These are phyloP conservation scores for Sciaenops ocellatus DNA, from an alignment of 2,797 vertebrate species.

Conservation along the genomic window DNA sequence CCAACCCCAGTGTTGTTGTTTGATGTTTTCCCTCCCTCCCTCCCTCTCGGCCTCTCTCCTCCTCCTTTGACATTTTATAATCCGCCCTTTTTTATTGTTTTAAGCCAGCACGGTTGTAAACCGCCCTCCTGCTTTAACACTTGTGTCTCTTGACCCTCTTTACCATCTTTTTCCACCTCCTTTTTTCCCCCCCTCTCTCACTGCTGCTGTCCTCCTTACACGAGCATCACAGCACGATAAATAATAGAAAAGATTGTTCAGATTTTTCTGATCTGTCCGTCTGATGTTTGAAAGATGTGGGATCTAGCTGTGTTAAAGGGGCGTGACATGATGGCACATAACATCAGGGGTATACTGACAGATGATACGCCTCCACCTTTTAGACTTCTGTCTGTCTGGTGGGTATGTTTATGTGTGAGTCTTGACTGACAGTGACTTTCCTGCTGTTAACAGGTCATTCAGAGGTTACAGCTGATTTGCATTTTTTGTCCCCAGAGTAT, in stretches of 20 bases:
- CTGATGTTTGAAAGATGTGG: conserved; percentile 3
- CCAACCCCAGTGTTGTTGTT: conserved; percentile 48
- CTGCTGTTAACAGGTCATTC: conserved; percentile 47
- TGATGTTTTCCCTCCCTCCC: conserved; percentile 31
- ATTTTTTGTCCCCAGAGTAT: conserved; percentile 24
- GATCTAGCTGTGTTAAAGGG: conserved; percentile 11
- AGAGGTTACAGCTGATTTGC: conserved; percentile 43
- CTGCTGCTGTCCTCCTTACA: conserved; percentile 7
- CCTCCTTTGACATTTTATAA: conserved; percentile 57
- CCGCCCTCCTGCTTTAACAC: conserved; percentile 29
- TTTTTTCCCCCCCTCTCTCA: neutral
- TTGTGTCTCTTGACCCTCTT: conserved; percentile 42
- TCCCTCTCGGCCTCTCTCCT: conserved; percentile 18
- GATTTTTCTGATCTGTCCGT: conserved; percentile 8
- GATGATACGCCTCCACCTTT: conserved; percentile 12
- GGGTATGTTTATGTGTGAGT: neutral
- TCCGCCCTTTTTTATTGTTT: conserved; percentile 66
- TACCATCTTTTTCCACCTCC: neutral
- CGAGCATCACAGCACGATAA: neutral
- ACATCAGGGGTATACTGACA: conserved; percentile 1
- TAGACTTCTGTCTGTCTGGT: conserved; percentile 4
- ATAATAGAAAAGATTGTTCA: conserved; percentile 27
- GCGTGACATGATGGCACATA: conserved; percentile 6
- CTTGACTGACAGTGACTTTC: conserved; percentile 18
- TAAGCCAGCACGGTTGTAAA: conserved; percentile 24